Evolutionary conservation across 2,113 vertebrate species (phyloP), one percentile per base, ranked within the genome.

Genomic region (Carassius auratus): DNA sequence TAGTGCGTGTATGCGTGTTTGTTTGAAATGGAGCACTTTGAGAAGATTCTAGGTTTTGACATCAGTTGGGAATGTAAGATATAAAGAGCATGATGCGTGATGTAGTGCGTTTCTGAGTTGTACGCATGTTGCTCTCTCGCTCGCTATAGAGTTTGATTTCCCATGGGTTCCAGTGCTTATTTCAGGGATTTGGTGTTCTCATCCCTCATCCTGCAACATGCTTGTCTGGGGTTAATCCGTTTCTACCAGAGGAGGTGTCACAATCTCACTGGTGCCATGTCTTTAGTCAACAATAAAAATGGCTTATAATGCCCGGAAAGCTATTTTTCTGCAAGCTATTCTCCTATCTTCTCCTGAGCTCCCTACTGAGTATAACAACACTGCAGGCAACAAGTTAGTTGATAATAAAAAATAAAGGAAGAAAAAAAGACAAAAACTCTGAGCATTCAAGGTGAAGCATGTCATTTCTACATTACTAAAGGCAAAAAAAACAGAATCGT

Each of bases 111-210:
- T 86, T 73, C 87, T 59, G 74, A 83, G 75, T 90, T 81, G 73
- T 88, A 89, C 86, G 85, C 86, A 91, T 89, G 79, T 88, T 84
- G 87, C 73, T 59, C 81, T 86, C 84, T 84, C 83, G 69, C 89
- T 90, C 86, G 83, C 85, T 89, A 86, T 78, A 87, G 88, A 17
- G 77, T 91, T 92, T 93, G 93, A 95, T 95, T 95, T 95, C 94
- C 94, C 94, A 84, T 80, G 89, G 85, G 90, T 87, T 69, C 73
- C n/a, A 64, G 84, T 84, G 85, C 87, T 91, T 90, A 91, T 91
- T 90, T 90, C 87, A 76, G 86, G 80, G 84, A 88, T 87, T 86
- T 85, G 78, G 84, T 76, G 84, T 61, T 87, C 88, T 92, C 86
- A 86, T 90, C 85, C 87, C 86, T 88, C 90, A 92, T 84, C 79